phyloP scores from a whole-genome alignment of 1,140 invertebrate species.

The Homarus americanus region DNA sequence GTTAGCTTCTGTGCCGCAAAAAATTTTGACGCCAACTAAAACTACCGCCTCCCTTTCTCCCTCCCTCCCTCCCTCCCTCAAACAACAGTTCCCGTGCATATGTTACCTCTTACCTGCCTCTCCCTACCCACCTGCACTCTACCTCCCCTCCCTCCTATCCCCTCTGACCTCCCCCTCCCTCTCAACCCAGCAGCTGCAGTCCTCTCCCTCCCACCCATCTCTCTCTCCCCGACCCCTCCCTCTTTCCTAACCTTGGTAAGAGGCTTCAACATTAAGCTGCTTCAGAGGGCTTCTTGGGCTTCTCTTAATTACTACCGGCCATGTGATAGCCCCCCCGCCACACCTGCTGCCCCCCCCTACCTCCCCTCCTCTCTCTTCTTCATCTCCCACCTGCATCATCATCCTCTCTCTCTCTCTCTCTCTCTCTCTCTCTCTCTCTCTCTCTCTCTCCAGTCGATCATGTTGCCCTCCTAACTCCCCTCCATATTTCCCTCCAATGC shows the following conservation, averaged over 20 bases:
- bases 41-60: not conserved
- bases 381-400: not conserved
- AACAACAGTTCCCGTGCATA: not conserved
- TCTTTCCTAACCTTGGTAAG: not conserved
- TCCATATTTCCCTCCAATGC: not conserved
- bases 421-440: not conserved
- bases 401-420: not conserved
- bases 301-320: constrained; percentile 35
- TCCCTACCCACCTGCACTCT: not conserved
- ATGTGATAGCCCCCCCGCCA: not conserved
- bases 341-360: not conserved
- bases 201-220: not conserved
- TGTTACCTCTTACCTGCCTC: not conserved
- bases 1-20: no score
- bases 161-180: not conserved
- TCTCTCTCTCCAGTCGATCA: no score
- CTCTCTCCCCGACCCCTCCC: no score
- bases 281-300: not conserved
- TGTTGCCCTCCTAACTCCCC: not conserved
- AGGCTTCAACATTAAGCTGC: constrained; percentile 3
- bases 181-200: not conserved
- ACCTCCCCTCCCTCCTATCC: not conserved
- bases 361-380: not conserved
- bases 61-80: not conserved
- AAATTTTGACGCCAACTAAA: no score